Conservation (phyloP, 2,888 invertebrate genomes). For the Corythucha ciliata region DNA sequence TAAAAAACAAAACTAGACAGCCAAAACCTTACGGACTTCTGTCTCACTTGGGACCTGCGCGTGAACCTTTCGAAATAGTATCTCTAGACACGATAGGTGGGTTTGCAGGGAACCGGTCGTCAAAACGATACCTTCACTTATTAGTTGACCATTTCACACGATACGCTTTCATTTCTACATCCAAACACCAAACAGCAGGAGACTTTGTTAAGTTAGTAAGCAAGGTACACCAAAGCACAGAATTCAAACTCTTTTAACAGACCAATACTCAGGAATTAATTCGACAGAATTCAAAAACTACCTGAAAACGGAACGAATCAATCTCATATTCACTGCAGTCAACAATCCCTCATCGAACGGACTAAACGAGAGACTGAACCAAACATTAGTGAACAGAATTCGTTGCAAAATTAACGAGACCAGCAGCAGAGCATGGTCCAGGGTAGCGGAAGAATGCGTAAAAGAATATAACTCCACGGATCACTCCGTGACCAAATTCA, state of each 20-base stretch:
- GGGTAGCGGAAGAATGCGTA: conserved; percentile 30
- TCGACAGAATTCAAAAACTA: conserved; percentile 35
- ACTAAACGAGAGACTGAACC: conserved; percentile 33
- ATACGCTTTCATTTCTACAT: conserved; percentile 35
- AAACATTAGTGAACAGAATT: conserved; percentile 32
- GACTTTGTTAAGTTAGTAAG: conserved; percentile 35
- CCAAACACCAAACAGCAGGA: conserved; percentile 34
- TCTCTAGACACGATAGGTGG: conserved; percentile 38
- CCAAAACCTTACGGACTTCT: conserved; percentile 32
- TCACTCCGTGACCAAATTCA: conserved; percentile 31
- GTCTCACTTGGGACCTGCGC: conserved; percentile 36
- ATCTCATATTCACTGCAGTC: conserved; percentile 31
- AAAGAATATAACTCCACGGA: conserved; percentile 31
- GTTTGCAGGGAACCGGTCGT: conserved; percentile 34
- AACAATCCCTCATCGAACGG: conserved; percentile 33
- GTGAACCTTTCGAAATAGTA: conserved; percentile 35
- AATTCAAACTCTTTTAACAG: conserved; percentile 31
- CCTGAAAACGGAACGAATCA: conserved; percentile 30
- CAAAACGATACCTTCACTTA: conserved; percentile 37
- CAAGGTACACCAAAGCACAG: too few species aligned
- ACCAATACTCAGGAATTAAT: conserved; percentile 37
- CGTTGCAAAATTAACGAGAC: conserved; percentile 32
- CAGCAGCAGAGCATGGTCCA: conserved; percentile 30
- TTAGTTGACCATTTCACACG: conserved; percentile 35
- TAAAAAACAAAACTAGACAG: conserved; percentile 37